Evolutionary conservation across 2,888 invertebrate species (phyloP).

Genomic region (Nomada fabriciana): DNA sequence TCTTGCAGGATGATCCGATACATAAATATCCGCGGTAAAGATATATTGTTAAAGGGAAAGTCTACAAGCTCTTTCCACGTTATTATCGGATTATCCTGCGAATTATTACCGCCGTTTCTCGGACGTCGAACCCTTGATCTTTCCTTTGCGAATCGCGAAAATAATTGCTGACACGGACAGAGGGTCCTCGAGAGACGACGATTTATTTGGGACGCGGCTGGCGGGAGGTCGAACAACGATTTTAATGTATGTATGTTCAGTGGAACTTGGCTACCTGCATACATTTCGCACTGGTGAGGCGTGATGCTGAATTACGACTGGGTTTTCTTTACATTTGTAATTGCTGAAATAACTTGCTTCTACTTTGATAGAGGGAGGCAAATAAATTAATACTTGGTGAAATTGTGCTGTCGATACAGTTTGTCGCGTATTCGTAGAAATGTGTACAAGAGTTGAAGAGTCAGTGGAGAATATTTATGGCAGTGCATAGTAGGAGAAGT

Average conservation of each 20-base stretch:
- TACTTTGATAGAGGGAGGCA: no score
- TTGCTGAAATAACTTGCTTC: no score
- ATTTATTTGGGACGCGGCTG: conserved; percentile 8
- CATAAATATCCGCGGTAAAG: conserved; percentile 22
- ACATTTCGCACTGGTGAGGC: neutral
- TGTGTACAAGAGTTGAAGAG: no score
- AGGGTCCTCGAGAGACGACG: conserved; percentile 1
- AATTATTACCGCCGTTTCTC: conserved; percentile 44
- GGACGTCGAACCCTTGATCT: conserved; percentile 34
- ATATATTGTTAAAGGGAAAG: conserved; percentile 38
- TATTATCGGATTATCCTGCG: conserved; percentile 56
- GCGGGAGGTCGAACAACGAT: neutral
- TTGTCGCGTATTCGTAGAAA: no score
- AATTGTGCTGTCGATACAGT: no score
- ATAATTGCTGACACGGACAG: conserved; percentile 39
- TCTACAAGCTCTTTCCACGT: conserved; percentile 24
- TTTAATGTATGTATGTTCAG: neutral
- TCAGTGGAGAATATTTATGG: no score
- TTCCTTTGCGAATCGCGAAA: conserved; percentile 33
- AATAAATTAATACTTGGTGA: no score
- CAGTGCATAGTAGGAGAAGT: no score
- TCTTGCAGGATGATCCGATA: conserved; percentile 9
- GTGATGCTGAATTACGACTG: no score
- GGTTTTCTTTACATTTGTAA: no score
- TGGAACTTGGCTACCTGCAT: neutral